Percentiles rank a stretch among this genome's conserved stretches.
These are phyloP conservation scores for Athalia cordata DNA, from an alignment of 2,888 invertebrate species.

Conservation along the genomic window DNA sequence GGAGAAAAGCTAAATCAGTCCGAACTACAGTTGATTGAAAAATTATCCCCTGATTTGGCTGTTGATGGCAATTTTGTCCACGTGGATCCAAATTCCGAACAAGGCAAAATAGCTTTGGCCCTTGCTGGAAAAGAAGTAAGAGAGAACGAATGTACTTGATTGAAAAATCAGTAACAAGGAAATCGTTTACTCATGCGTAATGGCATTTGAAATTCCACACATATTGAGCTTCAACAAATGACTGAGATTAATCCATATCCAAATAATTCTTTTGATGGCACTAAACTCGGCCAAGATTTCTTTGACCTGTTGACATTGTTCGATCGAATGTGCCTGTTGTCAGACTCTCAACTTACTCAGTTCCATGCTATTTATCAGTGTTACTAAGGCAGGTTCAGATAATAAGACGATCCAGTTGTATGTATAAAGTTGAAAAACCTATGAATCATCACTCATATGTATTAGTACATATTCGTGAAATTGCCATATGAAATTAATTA, in stretches of 20 bases:
- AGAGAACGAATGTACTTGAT: constrained; percentile 54
- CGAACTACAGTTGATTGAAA: constrained; percentile 75
- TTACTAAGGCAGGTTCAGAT: too few relatives aligned
- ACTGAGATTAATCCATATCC: background rate
- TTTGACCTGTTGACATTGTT: background rate
- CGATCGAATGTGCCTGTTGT: background rate
- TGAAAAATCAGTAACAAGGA: background rate
- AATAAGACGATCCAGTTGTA: too few relatives aligned
- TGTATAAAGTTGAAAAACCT: too few relatives aligned
- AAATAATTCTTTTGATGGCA: background rate
- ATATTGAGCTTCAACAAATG: background rate
- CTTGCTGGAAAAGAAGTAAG: constrained; percentile 64
- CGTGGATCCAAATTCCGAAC: constrained; percentile 69
- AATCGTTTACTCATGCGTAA: background rate
- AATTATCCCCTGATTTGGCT: constrained; percentile 70
- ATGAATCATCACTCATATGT: background rate
- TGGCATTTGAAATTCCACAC: background rate
- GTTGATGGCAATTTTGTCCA: constrained; percentile 73
- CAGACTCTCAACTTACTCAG: background rate
- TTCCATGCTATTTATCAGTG: background rate
- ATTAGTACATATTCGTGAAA: background rate
- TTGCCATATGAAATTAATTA: too few relatives aligned
- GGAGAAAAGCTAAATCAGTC: constrained; percentile 74
- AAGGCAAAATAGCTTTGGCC: constrained; percentile 61
- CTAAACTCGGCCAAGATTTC: too few relatives aligned